Conservation (phyloP, 2,888 invertebrate species). For the Shargacucullia verbasci region DNA sequence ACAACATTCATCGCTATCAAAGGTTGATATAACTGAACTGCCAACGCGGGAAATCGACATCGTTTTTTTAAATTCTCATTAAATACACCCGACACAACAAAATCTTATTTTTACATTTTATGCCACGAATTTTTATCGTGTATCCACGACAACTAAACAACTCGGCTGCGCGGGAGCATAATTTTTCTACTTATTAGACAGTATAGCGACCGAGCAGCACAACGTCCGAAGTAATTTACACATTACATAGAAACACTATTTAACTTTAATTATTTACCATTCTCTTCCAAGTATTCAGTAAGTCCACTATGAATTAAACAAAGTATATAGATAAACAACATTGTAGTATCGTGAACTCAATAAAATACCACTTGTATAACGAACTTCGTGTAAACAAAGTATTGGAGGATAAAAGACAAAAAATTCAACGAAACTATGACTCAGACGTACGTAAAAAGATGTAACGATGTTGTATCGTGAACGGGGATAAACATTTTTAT, state of each 20-base stretch:
- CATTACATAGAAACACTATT: neutral
- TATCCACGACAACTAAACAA: too few relatives aligned
- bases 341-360: constrained; percentile 16
- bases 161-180: too few relatives aligned
- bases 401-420: constrained; percentile 20
- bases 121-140: too few relatives aligned
- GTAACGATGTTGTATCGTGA: neutral
- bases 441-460: constrained; percentile 8
- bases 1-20: too few relatives aligned
- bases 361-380: constrained; percentile 11
- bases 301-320: constrained; percentile 18
- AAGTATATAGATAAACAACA: constrained; percentile 26
- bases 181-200: too few relatives aligned
- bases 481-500: constrained; percentile 30
- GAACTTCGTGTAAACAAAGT: constrained; percentile 13
- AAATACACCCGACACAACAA: too few relatives aligned
- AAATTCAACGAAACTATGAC: constrained; percentile 13
- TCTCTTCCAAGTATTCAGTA: constrained; percentile 5
- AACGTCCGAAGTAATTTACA: too few relatives aligned
- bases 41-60: too few relatives aligned
- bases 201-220: too few relatives aligned
- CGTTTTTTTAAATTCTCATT: too few relatives aligned
- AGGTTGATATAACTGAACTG: too few relatives aligned
- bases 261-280: constrained; percentile 4
- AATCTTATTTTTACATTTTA: too few relatives aligned